Evolutionary conservation across 2,113 vertebrate species (phyloP).

Genomic region (Oryzias woworae): DNA sequence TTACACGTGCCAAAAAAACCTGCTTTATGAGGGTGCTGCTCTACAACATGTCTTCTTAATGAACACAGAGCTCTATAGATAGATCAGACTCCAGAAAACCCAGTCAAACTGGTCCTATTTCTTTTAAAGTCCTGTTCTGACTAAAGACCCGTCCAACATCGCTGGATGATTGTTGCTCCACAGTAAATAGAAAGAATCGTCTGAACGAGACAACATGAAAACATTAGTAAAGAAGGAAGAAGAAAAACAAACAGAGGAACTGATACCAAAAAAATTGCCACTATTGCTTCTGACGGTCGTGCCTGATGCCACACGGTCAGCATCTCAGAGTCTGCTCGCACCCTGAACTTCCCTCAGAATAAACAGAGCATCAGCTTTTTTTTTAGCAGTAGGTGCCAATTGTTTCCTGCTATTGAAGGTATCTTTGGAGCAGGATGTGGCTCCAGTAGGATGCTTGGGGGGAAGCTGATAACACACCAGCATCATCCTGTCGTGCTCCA

Average conservation of each 20-base stretch:
- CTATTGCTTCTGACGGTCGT: neutral
- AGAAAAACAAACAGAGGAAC: constrained; percentile 14
- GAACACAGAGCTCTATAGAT: neutral
- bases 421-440: neutral
- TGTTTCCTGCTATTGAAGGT: neutral
- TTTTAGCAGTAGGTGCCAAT: neutral
- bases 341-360: neutral
- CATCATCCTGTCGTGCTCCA: constrained; percentile 95
- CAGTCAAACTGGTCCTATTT: constrained; percentile 32
- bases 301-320: neutral
- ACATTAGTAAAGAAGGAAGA: constrained; percentile 17
- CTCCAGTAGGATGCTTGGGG: constrained; percentile 23
- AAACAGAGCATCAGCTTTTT: neutral
- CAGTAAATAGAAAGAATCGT: neutral
- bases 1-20: neutral
- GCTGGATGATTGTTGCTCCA: neutral
- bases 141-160: neutral
- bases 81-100: constrained; percentile 20
- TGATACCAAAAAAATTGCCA: constrained; percentile 17
- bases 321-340: neutral
- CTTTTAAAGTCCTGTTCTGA: neutral
- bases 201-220: neutral
- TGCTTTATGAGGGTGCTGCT: neutral
- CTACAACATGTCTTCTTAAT: neutral
- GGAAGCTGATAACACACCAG: constrained; percentile 83